Evolutionary conservation across 2,797 vertebrate species (phyloP), one percentile per base, ranked within the genome.

Genomic region (Gymnoscopelus microlampas): DNA sequence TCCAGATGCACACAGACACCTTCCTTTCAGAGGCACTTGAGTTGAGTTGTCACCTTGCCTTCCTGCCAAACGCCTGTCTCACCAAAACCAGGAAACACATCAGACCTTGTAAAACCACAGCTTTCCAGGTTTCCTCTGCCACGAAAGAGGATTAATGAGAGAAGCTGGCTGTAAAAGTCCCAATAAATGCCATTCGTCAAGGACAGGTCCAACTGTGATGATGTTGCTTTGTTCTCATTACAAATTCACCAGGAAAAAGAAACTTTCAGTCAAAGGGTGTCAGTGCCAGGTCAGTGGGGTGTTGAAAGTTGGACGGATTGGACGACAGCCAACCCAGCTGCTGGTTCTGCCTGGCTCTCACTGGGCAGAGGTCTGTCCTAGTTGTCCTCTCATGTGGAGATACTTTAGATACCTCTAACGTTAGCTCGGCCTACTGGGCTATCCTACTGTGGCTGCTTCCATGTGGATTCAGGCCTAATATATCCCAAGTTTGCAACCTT

Each of bases 321-420:
- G 84, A 86, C 48, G 49, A 61, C 19, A 53, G 79, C 84, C 88
- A 74, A 57, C 58, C 39, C 85, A 87, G 86, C 82, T 88, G 80
- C 83, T 86, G 77, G 64, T 82, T 73, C 76, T 73, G 60, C 73
- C 44, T 56, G 63, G 29, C 63, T 82, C 44, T 79, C 71, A 80
- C 44, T 77, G 76, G 74, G 67, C 75, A 14, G 29, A 67, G 48
- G 47, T 76, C 74, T 71, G 71, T 71, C 71, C 68, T 76, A 57
- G 26, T 47, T 79, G 73, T 77, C 71, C 57, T 78, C 66, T 74
- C 53, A 53, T 63, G 51, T 73, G 55, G 66, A 80, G 58, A 70
- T 32, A 60, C 39, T 66, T 50, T 49, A 68, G 9, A 58, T 29
- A 57, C 32, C 1, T 0, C 44, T 58, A 65, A 15, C 53, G 19